A percentile compares a stretch with the other conserved stretches of the same genome.
Conservation (phyloP, 2,888 invertebrate genomes). For the Rhagonycha lutea region DNA sequence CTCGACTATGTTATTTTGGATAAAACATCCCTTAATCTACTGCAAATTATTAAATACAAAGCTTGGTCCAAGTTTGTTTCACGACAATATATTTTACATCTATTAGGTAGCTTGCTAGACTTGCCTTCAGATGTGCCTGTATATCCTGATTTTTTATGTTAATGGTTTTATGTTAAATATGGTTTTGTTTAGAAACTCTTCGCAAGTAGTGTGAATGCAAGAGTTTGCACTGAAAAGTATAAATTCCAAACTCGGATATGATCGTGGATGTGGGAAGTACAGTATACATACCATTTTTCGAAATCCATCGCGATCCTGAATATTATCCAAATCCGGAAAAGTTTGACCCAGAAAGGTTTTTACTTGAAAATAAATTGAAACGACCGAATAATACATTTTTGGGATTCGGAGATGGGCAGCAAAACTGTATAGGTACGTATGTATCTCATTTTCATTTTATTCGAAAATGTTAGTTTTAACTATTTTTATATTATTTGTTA, state of each 20-base stretch:
- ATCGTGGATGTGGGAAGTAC: constrained; percentile 35
- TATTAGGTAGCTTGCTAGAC: no score
- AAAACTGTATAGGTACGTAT: constrained; percentile 59
- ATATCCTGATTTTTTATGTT: no score
- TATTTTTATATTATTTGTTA: no score
- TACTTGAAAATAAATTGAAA: constrained; percentile 56
- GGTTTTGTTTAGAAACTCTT: constrained; percentile 40
- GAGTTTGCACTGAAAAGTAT: constrained; percentile 39
- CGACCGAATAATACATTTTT: constrained; percentile 58
- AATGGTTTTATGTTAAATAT: no score
- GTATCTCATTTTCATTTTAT: background rate
- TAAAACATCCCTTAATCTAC: no score
- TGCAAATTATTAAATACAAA: no score
- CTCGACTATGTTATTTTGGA: no score
- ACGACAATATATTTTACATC: no score
- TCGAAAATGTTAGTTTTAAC: no score
- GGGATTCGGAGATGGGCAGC: constrained; percentile 63
- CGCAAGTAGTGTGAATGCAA: constrained; percentile 39
- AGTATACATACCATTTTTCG: constrained; percentile 38
- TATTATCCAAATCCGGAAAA: constrained; percentile 58
- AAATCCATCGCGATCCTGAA: constrained; percentile 39
- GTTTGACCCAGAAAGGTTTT: constrained; percentile 66
- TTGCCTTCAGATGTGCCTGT: no score
- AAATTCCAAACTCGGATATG: constrained; percentile 38
- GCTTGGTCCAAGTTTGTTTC: no score